A percentile compares a stretch with the other conserved stretches of the same genome.
phyloP scores from a whole-genome alignment of 2,113 vertebrate species.

The Pygoscelis adeliae region DNA sequence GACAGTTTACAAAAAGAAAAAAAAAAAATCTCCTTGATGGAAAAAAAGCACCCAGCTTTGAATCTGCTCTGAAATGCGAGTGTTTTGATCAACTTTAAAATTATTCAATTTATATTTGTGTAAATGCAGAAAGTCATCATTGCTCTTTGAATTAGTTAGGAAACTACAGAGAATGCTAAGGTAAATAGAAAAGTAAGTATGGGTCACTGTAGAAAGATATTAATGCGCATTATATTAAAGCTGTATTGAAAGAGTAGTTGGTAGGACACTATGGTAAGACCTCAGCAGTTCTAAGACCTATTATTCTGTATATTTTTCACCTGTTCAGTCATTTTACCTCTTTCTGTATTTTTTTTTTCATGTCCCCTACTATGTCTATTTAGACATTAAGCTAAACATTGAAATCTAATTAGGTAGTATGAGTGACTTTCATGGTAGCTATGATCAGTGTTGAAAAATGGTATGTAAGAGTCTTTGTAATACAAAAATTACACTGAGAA shows the following conservation, averaged over 20 bases:
- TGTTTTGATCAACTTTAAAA: neutral
- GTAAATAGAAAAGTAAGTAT: neutral
- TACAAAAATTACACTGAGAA: neutral
- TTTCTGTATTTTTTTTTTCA: neutral
- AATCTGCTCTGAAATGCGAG: neutral
- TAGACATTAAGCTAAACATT: neutral
- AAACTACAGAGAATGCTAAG: neutral
- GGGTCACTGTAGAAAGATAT: neutral
- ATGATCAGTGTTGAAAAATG: neutral
- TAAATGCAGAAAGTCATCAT: neutral
- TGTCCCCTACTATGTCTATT: neutral
- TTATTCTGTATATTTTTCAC: neutral
- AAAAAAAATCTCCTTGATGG: neutral
- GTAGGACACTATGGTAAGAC: neutral
- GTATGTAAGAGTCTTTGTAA: neutral
- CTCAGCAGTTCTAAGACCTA: neutral
- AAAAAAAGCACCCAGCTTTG: neutral
- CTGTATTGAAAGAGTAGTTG: neutral
- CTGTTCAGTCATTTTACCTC: neutral
- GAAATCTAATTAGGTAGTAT: neutral
- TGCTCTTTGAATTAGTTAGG: neutral
- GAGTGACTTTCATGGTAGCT: neutral
- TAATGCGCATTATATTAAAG: neutral
- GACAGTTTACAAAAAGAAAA: neutral
- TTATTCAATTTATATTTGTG: neutral